Conservation (phyloP, 2,888 invertebrate species). For the Myathropa florea region DNA sequence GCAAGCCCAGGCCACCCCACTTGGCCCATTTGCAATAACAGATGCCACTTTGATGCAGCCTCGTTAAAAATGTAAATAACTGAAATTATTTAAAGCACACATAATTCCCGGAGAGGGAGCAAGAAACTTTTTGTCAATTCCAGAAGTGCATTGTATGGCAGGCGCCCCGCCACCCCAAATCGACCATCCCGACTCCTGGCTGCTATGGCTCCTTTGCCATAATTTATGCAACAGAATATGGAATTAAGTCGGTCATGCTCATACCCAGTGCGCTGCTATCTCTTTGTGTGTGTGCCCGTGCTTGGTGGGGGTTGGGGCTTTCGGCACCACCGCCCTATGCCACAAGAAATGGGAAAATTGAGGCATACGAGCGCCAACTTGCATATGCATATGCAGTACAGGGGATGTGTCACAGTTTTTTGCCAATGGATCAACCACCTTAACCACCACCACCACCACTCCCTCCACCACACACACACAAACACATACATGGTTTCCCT, state of each 20-base stretch:
- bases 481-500: neutral
- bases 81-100: constrained; percentile 37
- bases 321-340: neutral
- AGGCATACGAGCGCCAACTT: neutral
- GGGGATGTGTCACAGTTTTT: constrained; percentile 18
- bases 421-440: constrained; percentile 16
- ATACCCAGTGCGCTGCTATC: constrained; percentile 8
- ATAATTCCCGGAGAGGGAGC: constrained; percentile 6
- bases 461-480: neutral
- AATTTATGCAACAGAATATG: constrained; percentile 58
- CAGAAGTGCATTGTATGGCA: constrained; percentile 43
- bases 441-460: neutral
- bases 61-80: constrained; percentile 42
- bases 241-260: constrained; percentile 56
- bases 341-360: neutral
- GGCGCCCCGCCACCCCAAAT: neutral
- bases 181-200: neutral
- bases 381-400: constrained; percentile 1
- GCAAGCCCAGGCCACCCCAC: neutral
- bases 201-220: constrained; percentile 29
- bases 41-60: constrained; percentile 14
- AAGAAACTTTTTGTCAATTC: constrained; percentile 44
- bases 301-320: neutral
- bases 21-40: constrained; percentile 16
- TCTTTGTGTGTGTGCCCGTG: neutral